phyloP scores from a whole-genome alignment of 2,888 invertebrate genomes.

The Rhagophthalmus giganteus region DNA sequence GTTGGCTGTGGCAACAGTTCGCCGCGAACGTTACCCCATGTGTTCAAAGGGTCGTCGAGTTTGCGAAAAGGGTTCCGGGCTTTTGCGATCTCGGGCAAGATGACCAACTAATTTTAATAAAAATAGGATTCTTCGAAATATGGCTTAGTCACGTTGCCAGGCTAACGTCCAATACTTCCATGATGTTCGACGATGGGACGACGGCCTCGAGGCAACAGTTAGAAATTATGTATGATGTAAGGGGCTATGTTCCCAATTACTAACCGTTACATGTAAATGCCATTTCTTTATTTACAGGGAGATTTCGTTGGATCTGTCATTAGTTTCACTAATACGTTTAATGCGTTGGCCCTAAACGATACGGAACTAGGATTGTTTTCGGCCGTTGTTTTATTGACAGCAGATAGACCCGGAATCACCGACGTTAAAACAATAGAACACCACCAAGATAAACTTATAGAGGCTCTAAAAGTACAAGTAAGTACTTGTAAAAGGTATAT shows the following conservation, averaged over 20 bases:
- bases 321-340: slow-evolving; percentile 77
- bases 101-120: slow-evolving; percentile 94
- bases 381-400: slow-evolving; percentile 79
- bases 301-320: slow-evolving; percentile 82
- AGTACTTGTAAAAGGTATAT: too few species aligned
- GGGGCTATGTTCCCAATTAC: slow-evolving; percentile 45
- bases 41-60: slow-evolving; percentile 93
- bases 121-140: slow-evolving; percentile 95
- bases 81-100: slow-evolving; percentile 90
- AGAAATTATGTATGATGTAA: slow-evolving; percentile 85
- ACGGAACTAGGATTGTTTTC: slow-evolving; percentile 89
- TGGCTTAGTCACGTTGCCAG: slow-evolving; percentile 88
- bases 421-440: slow-evolving; percentile 78
- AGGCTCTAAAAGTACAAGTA: slow-evolving; percentile 84
- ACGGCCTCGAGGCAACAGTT: slow-evolving; percentile 81
- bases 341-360: slow-evolving; percentile 78
- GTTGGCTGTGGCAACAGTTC: slow-evolving; percentile 87
- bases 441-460: slow-evolving; percentile 79
- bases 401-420: slow-evolving; percentile 78
- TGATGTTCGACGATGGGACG: slow-evolving; percentile 90
- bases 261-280: slow-evolving; percentile 9
- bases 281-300: slow-evolving; percentile 61
- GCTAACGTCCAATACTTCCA: slow-evolving; percentile 72
- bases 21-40: slow-evolving; percentile 84
- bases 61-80: slow-evolving; percentile 92